Percentiles rank a stretch among this genome's conserved stretches.
These are phyloP conservation scores for Leptinotarsa texana DNA, from an alignment of 1,140 invertebrate species.

Conservation along the genomic window DNA sequence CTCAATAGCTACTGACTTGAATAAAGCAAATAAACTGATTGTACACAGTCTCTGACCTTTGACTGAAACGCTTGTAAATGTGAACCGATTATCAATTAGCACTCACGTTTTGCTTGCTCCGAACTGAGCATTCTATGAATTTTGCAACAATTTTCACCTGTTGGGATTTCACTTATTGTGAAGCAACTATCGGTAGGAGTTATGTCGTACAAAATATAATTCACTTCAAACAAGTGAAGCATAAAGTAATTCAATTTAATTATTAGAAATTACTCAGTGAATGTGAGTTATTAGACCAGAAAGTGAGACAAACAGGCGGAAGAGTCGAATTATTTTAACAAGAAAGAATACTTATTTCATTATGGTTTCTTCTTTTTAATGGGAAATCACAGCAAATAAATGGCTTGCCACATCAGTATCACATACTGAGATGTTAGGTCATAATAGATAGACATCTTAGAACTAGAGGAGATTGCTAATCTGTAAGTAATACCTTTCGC, in stretches of 20 bases:
- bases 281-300: constrained; percentile 27
- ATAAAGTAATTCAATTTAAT: constrained; percentile 28
- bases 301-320: constrained; percentile 30
- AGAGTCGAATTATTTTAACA: constrained; percentile 31
- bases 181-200: constrained; percentile 22
- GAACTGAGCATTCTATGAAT: not conserved
- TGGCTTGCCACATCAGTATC: constrained; percentile 8
- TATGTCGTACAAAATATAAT: constrained; percentile 25
- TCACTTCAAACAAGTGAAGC: constrained; percentile 24
- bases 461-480: too few species aligned
- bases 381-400: constrained; percentile 9
- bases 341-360: constrained; percentile 4
- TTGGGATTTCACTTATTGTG: constrained; percentile 24
- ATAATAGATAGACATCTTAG: too few species aligned
- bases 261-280: constrained; percentile 27
- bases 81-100: constrained; percentile 15
- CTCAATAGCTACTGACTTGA: not conserved
- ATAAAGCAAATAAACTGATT: constrained; percentile 6
- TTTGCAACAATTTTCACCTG: constrained; percentile 27
- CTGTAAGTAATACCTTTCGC: too few species aligned
- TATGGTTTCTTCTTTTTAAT: constrained; percentile 16
- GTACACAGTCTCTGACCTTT: constrained; percentile 5
- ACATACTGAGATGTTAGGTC: not conserved
- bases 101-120: constrained; percentile 12
- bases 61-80: constrained; percentile 6